Evolutionary conservation across 2,797 vertebrate genomes (phyloP).

Genomic region (Chrosomus eos): DNA sequence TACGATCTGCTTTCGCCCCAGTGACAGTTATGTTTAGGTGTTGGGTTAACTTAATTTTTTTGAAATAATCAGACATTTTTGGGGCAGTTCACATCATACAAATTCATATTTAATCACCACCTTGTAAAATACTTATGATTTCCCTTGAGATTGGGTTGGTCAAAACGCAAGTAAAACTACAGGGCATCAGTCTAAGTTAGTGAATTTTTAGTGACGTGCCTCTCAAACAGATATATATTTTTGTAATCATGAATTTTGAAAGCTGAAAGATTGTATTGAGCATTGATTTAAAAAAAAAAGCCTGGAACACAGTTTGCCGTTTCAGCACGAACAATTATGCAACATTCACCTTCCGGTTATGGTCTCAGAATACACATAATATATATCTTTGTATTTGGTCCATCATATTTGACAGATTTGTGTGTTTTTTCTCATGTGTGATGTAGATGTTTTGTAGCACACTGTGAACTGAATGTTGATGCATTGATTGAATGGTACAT

Average conservation of each 20-base stretch:
- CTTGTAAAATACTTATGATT: not conserved
- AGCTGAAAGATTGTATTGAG: constrained; percentile 10
- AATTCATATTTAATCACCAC: not conserved
- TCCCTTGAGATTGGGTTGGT: not conserved
- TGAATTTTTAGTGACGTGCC: constrained; percentile 8
- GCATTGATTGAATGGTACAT: constrained; percentile 21
- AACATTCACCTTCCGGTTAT: constrained; percentile 45
- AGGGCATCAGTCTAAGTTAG: not conserved
- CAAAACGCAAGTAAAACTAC: not conserved
- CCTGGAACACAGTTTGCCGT: constrained; percentile 58
- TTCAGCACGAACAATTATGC: constrained; percentile 63
- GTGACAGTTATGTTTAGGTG: not conserved
- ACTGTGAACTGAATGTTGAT: constrained; percentile 24
- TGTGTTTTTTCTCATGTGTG: constrained; percentile 45
- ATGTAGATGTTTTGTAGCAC: constrained; percentile 10
- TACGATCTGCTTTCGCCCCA: not conserved
- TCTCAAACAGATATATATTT: constrained; percentile 29
- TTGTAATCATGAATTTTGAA: constrained; percentile 15
- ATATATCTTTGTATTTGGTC: constrained; percentile 45
- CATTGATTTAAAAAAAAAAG: constrained; percentile 33
- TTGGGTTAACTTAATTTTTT: not conserved
- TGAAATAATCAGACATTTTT: not conserved
- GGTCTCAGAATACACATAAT: constrained; percentile 48
- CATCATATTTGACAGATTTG: constrained; percentile 67
- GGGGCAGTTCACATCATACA: not conserved